Base-by-base conservation (phyloP, 2,888 invertebrate genomes). In the Megalurothrips usitatus region DNA sequence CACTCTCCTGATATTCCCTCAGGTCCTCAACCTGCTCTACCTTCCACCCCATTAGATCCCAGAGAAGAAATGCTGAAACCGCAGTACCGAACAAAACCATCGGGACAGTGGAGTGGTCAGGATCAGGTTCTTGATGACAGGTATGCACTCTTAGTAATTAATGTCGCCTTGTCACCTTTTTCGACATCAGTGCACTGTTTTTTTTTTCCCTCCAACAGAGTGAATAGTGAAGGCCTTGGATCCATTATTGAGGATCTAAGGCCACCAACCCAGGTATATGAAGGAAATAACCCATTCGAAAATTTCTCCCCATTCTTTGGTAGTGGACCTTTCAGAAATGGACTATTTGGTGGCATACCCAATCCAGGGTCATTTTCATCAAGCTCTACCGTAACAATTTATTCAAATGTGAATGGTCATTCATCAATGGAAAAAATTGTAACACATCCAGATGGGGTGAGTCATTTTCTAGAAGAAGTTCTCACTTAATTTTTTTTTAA, bases 361-460 rank as follows among this genome's bases (percentile, higher is more conserved):
- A 11, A 68, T 3, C 11, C 68, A 68, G 58, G 58, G n/a, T 19
- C 17, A 2, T 12, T 12, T 23, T 12, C 26, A 26, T 75, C 68
- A 12, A 75, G 68, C 23, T 75, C 68, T 10, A 75, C 68, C 1
- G 68, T 75, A 12, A 75, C 68, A 8, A 75, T 75, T 75, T 75
- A 75, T 26, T 75, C 68, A 75, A 75, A 75, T 75, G 68, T 75
- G n/a, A 75, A 75, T 26, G 68, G 68, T 8, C 68, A 75, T 75
- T 23, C 9, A 26, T 75, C 68, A 8, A 26, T 75, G 68, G 68
- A 75, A 26, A 75, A 75, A 26, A 75, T 75, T 11, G 26, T 75
- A n/a, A 75, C 23, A 26, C 68, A 26, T 23, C 68, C 68, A 75
- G 68, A 75, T 75, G 68, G 68, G 26, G 68, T 75, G 23, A 26